Evolutionary conservation across 2,113 vertebrate species (phyloP), one percentile per base, ranked within the genome.

Genomic region (Condylura cristata): DNA sequence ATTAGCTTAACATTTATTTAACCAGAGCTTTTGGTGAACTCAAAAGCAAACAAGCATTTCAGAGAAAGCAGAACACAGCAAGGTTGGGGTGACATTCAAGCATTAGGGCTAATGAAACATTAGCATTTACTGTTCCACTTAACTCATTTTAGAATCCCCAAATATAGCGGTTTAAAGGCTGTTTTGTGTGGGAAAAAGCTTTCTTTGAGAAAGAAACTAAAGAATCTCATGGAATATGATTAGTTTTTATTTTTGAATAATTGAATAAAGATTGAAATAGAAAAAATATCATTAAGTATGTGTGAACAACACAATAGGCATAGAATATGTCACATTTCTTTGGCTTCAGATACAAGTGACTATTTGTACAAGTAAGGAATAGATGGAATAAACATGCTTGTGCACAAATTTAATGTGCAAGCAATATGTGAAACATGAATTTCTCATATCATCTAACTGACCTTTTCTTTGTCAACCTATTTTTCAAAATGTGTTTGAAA

Each of bases 1-100:
- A 53, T 92, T 95, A 66, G 79, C 92, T 96, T 61, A 76, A 13
- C 44, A 79, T 97, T 89, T 96, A 93, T 97, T 91, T 91, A 97
- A 97, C 93, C 80, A 61, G 6, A 85, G 82, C 87, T 95, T 79
- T 94, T 89, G 75, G 39, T 90, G 87, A 95, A 93, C 90, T 92
- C 63, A 72, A 90, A 93, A 96, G 90, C 83, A 88, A 96, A 96
- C 46, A 94, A 53, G 17, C 24, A 12, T 61, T 91, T 72, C 6
- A 32, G 63, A 44, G 53, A 60, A 60, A 92, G 66, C 78, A 93
- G 11, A 97, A 32, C 16, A 7, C 61, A 46, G 90, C 74, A 93
- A 80, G 51, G 74, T 86, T 83, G 63, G 83, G 91, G 72, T 86
- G 80, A 95, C 95, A 97, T 75, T 81, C 61, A 92, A 86, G 41